These are phyloP conservation scores for Apotomis turbidana DNA, from an alignment of 2,888 invertebrate species.

Conservation along the genomic window DNA sequence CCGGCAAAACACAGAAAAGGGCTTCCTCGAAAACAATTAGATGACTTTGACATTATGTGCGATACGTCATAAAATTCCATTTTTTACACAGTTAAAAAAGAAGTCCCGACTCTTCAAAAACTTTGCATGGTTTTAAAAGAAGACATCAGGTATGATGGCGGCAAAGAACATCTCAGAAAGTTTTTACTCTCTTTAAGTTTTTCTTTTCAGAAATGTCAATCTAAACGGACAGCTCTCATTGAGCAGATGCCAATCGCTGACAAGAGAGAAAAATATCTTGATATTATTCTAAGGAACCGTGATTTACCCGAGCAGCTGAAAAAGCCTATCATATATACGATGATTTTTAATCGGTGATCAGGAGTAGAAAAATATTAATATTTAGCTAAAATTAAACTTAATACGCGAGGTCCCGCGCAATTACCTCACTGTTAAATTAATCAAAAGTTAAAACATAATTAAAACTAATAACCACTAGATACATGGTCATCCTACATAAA, in stretches of 20 bases:
- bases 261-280: slow-evolving; percentile 44
- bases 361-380: too few species aligned
- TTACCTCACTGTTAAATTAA: too few species aligned
- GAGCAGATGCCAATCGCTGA: slow-evolving; percentile 39
- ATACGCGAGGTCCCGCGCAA: too few species aligned
- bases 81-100: too few species aligned
- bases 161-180: slow-evolving; percentile 31
- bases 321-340: slow-evolving; percentile 48
- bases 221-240: slow-evolving; percentile 35
- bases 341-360: too few species aligned
- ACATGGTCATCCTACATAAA: too few species aligned
- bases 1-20: slow-evolving; percentile 41
- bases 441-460: too few species aligned
- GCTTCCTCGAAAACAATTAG: slow-evolving; percentile 36
- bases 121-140: neutral
- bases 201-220: slow-evolving; percentile 39
- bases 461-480: too few species aligned
- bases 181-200: slow-evolving; percentile 39
- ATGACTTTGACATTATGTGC: slow-evolving; percentile 42
- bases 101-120: too few species aligned
- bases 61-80: neutral
- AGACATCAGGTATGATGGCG: slow-evolving; percentile 5
- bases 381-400: too few species aligned
- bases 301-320: slow-evolving; percentile 43
- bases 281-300: slow-evolving; percentile 42